Percentiles rank a stretch among this genome's conserved stretches.
Conservation (phyloP, 2,888 invertebrate species). For the Lasioglossum villosulum region DNA sequence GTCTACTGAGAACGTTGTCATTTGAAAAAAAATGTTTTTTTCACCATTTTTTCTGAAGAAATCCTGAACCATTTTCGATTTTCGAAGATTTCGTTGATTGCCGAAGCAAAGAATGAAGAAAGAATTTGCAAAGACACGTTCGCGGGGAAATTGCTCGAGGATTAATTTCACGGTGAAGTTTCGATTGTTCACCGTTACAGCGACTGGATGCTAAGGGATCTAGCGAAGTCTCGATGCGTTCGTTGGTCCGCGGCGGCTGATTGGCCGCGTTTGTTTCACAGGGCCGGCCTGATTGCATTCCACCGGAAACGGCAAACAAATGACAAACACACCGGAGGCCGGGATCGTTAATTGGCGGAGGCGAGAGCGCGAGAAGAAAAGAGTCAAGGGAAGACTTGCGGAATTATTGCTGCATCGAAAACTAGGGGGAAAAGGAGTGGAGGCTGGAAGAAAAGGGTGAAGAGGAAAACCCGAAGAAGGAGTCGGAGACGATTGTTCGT, state of each 20-base stretch:
- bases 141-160: background rate
- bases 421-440: constrained; percentile 20
- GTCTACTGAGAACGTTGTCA: no score
- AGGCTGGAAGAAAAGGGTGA: constrained; percentile 55
- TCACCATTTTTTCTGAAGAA: no score
- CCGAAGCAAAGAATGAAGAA: no score
- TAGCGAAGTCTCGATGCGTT: constrained; percentile 55
- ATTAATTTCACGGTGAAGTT: constrained; percentile 41
- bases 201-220: constrained; percentile 54
- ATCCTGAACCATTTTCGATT: no score
- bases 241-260: constrained; percentile 69
- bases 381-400: constrained; percentile 66
- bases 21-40: no score
- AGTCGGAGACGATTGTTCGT: constrained; percentile 61
- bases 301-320: constrained; percentile 77
- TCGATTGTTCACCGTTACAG: constrained; percentile 57
- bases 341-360: constrained; percentile 67
- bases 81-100: background rate
- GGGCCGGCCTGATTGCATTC: constrained; percentile 75
- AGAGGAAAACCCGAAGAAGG: constrained; percentile 51
- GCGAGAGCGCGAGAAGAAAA: constrained; percentile 59
- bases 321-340: constrained; percentile 73
- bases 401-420: constrained; percentile 64
- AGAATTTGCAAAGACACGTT: background rate
- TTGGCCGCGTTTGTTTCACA: constrained; percentile 71